Percentiles rank a stretch among this genome's conserved stretches.
phyloP scores from a whole-genome alignment of 2,797 vertebrate species.

The Pithecia hirsuta region DNA sequence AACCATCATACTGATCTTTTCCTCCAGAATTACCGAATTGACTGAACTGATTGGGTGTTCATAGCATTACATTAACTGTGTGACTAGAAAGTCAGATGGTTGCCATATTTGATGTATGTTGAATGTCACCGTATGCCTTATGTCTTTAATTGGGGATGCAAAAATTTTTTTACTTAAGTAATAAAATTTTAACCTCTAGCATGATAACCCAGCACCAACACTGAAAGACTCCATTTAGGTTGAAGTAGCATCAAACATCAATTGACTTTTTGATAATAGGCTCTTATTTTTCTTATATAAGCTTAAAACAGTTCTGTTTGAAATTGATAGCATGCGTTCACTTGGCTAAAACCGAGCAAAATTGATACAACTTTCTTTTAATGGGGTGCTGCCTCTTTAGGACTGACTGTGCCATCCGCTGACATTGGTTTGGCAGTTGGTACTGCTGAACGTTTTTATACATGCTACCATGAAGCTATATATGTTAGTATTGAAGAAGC shows the following conservation, averaged over 20 bases:
- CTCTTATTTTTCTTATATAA: slow-evolving; percentile 51
- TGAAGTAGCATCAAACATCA: slow-evolving; percentile 23
- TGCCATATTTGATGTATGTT: slow-evolving; percentile 41
- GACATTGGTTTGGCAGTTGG: slow-evolving; percentile 74
- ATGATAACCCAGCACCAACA: slow-evolving; percentile 44
- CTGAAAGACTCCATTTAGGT: slow-evolving; percentile 23
- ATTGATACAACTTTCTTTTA: slow-evolving; percentile 69
- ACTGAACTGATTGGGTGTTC: slow-evolving; percentile 40
- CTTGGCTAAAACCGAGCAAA: slow-evolving; percentile 75
- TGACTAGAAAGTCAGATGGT: slow-evolving; percentile 57
- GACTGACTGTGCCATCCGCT: slow-evolving; percentile 72
- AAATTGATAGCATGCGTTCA: slow-evolving; percentile 65
- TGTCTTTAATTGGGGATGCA: slow-evolving; percentile 51
- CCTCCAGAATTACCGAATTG: slow-evolving; percentile 14
- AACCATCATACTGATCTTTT: slow-evolving; percentile 30
- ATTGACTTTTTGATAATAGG: slow-evolving; percentile 40
- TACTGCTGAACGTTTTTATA: slow-evolving; percentile 69
- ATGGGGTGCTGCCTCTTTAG: slow-evolving; percentile 62
- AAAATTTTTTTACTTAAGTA: slow-evolving; percentile 14
- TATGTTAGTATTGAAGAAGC: slow-evolving; percentile 60
- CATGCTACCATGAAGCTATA: slow-evolving; percentile 77
- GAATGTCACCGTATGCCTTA: slow-evolving; percentile 41
- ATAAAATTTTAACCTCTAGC: slow-evolving; percentile 55
- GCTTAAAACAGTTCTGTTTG: slow-evolving; percentile 67
- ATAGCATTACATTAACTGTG: slow-evolving; percentile 43